These are phyloP conservation scores for Pristionchus mayeri DNA, from an alignment of 2,888 invertebrate species.

Conservation along the genomic window DNA sequence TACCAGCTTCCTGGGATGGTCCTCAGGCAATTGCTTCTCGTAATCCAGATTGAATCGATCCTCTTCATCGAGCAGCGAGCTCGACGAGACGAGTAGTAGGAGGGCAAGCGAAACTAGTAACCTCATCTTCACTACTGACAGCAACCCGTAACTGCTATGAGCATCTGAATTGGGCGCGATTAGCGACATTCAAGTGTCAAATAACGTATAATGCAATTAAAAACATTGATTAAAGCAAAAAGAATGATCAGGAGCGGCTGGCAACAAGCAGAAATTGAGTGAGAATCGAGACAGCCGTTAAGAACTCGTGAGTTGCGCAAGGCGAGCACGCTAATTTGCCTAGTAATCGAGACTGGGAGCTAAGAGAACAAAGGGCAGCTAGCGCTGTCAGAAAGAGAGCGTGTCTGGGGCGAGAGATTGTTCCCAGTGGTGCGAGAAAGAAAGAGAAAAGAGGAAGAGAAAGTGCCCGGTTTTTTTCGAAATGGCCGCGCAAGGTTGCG, in stretches of 20 bases:
- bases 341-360: neutral
- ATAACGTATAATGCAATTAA: no score
- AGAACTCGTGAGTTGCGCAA: neutral
- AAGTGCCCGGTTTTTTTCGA: neutral
- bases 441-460: neutral
- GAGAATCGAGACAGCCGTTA: no score
- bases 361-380: no score
- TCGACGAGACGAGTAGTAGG: neutral
- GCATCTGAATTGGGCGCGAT: neutral
- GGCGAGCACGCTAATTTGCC: neutral
- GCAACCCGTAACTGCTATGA: neutral
- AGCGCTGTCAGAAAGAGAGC: neutral
- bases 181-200: no score
- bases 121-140: constrained; percentile 18
- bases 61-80: neutral
- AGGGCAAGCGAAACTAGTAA: neutral
- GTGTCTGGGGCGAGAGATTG: neutral
- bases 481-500: neutral
- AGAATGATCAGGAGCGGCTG: no score
- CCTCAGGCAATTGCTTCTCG: neutral
- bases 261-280: no score
- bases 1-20: neutral
- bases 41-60: neutral
- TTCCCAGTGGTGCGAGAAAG: neutral
- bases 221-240: no score